These are phyloP conservation scores for Ophioninae sp. DNA, from an alignment of 2,888 invertebrate genomes.

Conservation along the genomic window DNA sequence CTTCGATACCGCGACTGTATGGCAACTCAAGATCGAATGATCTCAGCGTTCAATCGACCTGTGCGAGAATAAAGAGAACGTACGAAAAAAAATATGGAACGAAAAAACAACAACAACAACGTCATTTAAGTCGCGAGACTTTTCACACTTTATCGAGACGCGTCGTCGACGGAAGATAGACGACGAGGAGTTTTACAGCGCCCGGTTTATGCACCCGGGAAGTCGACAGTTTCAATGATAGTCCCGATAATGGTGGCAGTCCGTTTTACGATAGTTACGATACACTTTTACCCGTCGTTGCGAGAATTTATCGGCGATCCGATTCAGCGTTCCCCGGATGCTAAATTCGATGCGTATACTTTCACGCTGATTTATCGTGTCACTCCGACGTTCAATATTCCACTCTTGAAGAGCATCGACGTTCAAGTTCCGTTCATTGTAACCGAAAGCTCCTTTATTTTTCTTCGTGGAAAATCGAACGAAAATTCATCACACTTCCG, in stretches of 20 bases:
- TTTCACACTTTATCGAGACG: neutral
- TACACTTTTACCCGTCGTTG: neutral
- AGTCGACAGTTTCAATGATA: neutral
- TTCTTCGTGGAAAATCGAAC: neutral
- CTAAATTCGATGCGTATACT: neutral
- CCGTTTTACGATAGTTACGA: neutral
- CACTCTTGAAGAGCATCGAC: neutral
- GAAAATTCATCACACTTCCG: neutral
- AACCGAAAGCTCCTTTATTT: neutral
- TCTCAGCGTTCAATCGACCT: neutral
- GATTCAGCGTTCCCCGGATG: neutral
- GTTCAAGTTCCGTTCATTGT: neutral
- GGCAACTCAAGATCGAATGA: conserved; percentile 73
- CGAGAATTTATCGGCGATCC: neutral
- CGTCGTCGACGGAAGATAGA: neutral
- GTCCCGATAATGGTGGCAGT: neutral
- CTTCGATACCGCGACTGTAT: conserved; percentile 82
- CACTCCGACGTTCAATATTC: neutral
- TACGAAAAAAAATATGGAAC: neutral
- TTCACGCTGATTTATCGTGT: neutral
- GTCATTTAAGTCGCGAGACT: neutral
- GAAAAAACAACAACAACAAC: neutral
- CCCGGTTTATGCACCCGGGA: neutral
- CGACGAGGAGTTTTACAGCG: neutral
- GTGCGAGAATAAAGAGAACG: neutral